Evolutionary conservation across 2,888 invertebrate genomes (phyloP).

Genomic region (Prostheceraeus crozeri): DNA sequence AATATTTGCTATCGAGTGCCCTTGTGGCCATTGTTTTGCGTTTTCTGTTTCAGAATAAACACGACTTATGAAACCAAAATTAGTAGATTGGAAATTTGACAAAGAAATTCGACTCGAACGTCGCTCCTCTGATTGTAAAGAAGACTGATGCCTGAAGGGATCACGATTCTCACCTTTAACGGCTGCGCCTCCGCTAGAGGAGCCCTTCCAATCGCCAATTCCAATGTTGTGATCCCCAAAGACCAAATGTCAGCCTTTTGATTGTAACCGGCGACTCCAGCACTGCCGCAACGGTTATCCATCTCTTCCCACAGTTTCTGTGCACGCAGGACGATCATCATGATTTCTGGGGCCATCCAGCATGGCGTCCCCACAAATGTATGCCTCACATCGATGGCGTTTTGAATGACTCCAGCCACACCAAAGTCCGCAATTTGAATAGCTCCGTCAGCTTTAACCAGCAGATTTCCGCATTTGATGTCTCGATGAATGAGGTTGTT

Average conservation of each 20-base stretch:
- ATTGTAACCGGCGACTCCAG: slow-evolving; percentile 94
- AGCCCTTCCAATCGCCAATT: slow-evolving; percentile 88
- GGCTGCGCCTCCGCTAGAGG: slow-evolving; percentile 62
- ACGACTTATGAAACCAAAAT: too few relatives aligned
- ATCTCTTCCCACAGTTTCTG: too few relatives aligned
- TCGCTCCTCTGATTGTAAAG: too few relatives aligned
- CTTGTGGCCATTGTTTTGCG: too few relatives aligned
- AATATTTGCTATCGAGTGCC: too few relatives aligned
- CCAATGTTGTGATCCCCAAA: slow-evolving; percentile 91
- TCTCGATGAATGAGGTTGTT: slow-evolving; percentile 98
- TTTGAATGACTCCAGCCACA: slow-evolving; percentile 67
- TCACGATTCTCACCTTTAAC: too few relatives aligned
- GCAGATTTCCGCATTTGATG: slow-evolving; percentile 93
- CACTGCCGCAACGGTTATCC: slow-evolving; percentile 44
- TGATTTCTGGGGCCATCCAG: slow-evolving; percentile 99
- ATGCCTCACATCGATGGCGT: slow-evolving; percentile 73
- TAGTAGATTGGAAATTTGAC: too few relatives aligned
- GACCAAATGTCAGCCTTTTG: slow-evolving; percentile 93
- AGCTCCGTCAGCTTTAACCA: slow-evolving; percentile 85
- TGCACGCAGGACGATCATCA: too few relatives aligned
- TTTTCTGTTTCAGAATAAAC: too few relatives aligned
- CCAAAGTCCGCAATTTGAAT: slow-evolving; percentile 72
- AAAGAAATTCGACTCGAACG: too few relatives aligned
- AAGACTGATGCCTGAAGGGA: too few relatives aligned
- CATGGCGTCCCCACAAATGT: slow-evolving; percentile 98